A percentile compares a stretch with the other conserved stretches of the same genome.
Conservation (phyloP, 2,113 vertebrate genomes). For the Fulica atra region DNA sequence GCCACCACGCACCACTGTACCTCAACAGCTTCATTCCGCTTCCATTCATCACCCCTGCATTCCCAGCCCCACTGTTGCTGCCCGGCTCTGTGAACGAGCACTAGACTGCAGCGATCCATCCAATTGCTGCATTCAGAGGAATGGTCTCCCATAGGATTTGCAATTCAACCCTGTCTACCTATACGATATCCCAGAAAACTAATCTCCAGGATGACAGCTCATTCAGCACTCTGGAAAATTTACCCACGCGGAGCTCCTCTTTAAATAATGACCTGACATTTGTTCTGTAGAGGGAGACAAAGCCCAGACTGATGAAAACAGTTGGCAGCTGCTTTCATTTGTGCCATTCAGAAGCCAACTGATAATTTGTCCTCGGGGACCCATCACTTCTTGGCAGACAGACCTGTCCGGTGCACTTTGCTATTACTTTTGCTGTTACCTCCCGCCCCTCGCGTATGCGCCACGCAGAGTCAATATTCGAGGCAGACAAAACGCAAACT, state of each 20-base stretch:
- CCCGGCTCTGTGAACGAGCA: fast-evolving
- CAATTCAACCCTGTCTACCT: background rate
- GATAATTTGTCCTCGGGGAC: slow-evolving; percentile 27
- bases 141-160: background rate
- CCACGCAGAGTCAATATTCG: background rate
- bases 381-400: slow-evolving; percentile 39
- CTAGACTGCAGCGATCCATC: background rate
- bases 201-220: slow-evolving; percentile 32
- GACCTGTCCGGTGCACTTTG: slow-evolving; percentile 26
- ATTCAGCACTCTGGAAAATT: slow-evolving; percentile 27
- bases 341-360: slow-evolving; percentile 51
- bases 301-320: slow-evolving; percentile 56
- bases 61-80: background rate
- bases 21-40: background rate
- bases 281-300: slow-evolving; percentile 72
- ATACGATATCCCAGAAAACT: slow-evolving; percentile 1
- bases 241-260: background rate
- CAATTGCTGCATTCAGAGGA: background rate
- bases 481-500: background rate
- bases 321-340: slow-evolving; percentile 61
- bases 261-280: slow-evolving; percentile 65
- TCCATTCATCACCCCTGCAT: background rate
- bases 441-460: background rate
- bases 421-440: slow-evolving; percentile 1
- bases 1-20: fast-evolving